Percentiles rank a stretch among this genome's conserved stretches.
These are phyloP conservation scores for Brachyistius frenatus DNA, from an alignment of 2,113 vertebrate species.

Conservation along the genomic window DNA sequence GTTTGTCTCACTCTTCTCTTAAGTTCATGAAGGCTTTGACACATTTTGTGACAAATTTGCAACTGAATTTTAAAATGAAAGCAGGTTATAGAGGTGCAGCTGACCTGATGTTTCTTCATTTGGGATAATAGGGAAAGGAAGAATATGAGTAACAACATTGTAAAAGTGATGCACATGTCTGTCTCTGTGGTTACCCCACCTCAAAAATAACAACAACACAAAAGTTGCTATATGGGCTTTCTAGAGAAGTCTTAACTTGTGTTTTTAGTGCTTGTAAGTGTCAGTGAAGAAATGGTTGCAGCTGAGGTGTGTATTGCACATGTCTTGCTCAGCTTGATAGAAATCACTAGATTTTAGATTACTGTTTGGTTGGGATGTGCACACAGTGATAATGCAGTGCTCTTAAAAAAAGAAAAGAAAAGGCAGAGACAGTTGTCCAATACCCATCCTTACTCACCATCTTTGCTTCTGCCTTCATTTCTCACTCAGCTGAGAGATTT, in stretches of 20 bases:
- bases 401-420: neutral
- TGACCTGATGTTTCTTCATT: neutral
- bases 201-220: conserved; percentile 12
- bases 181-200: conserved; percentile 9
- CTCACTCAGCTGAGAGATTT: conserved; percentile 28
- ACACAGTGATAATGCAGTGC: neutral
- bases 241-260: conserved; percentile 12
- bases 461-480: conserved; percentile 32
- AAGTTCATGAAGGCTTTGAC: too few relatives aligned
- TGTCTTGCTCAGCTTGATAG: neutral
- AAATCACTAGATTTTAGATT: conserved; percentile 1
- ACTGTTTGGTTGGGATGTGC: conserved; percentile 11
- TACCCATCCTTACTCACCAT: neutral
- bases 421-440: neutral
- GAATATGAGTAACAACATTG: neutral
- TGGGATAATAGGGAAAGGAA: neutral
- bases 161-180: conserved; percentile 5
- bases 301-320: neutral
- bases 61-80: neutral
- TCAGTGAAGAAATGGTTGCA: conserved; percentile 13
- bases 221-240: conserved; percentile 2
- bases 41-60: too few relatives aligned
- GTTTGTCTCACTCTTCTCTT: too few relatives aligned
- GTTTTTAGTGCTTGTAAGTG: conserved; percentile 36
- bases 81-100: neutral